Evolutionary conservation across 2,113 vertebrate species (phyloP).

Genomic region (Spizaetus ornatus): DNA sequence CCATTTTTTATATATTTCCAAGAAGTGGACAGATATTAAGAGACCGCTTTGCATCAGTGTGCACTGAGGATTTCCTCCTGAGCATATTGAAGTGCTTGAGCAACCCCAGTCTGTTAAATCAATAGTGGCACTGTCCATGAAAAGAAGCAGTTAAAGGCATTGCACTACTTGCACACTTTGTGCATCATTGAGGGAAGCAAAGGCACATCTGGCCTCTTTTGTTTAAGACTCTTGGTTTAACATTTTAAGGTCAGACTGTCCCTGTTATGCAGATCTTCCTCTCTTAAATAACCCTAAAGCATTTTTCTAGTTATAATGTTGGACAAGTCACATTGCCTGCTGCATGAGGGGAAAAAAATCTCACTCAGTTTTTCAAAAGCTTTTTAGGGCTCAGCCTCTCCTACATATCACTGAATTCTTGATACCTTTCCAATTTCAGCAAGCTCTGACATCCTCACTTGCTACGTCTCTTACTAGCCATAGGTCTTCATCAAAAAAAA

Average conservation of each 20-base stretch:
- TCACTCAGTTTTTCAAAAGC: not conserved
- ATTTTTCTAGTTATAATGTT: not conserved
- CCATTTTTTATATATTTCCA: not conserved
- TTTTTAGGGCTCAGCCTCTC: not conserved
- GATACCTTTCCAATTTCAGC: not conserved
- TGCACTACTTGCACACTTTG: not conserved
- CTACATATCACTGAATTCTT: not conserved
- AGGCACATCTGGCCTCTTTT: not conserved
- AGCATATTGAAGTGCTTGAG: not conserved
- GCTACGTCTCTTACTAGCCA: rapidly evolving
- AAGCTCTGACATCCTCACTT: not conserved
- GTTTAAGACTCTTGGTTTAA: not conserved
- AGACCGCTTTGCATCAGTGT: not conserved
- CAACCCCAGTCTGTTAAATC: not conserved
- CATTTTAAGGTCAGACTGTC: not conserved
- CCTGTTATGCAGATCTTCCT: not conserved
- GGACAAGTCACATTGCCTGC: not conserved
- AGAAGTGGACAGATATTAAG: not conserved
- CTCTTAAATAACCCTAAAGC: not conserved
- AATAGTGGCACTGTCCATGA: not conserved
- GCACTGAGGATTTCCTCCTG: not conserved
- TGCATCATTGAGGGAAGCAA: not conserved
- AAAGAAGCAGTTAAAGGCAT: not conserved
- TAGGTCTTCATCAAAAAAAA: not conserved
- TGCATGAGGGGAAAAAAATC: not conserved